Conservation (phyloP, 1,140 invertebrate species). For the Drosophila sechellia region DNA sequence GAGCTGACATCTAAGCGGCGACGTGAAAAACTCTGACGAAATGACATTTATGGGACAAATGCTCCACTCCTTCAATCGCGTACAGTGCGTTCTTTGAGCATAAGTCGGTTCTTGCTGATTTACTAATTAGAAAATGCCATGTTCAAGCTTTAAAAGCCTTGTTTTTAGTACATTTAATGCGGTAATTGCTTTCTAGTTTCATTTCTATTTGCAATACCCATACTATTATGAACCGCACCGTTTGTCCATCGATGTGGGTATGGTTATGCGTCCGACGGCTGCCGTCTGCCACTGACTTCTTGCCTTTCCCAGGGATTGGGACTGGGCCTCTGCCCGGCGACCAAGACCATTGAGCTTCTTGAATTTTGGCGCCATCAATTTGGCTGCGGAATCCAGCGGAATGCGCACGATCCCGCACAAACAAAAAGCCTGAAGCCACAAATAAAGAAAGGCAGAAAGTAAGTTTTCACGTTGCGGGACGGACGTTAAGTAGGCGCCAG, state of each 20-base stretch:
- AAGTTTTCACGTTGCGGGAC: slow-evolving; percentile 56
- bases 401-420: slow-evolving; percentile 56
- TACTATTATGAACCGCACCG: slow-evolving; percentile 1
- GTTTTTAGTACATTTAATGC: no score
- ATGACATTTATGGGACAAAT: slow-evolving; percentile 82
- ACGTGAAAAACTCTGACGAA: slow-evolving; percentile 75
- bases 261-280: slow-evolving; percentile 58
- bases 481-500: slow-evolving; percentile 69
- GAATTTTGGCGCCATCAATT: slow-evolving; percentile 83
- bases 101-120: not conserved
- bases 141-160: no score
- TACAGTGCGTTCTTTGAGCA: slow-evolving; percentile 9
- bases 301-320: slow-evolving; percentile 38
- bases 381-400: slow-evolving; percentile 74
- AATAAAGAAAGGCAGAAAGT: slow-evolving; percentile 30
- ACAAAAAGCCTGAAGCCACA: slow-evolving; percentile 16
- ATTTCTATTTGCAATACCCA: not conserved
- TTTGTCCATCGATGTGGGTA: slow-evolving; percentile 23
- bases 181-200: no score
- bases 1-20: slow-evolving; percentile 56
- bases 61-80: slow-evolving; percentile 68
- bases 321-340: slow-evolving; percentile 12
- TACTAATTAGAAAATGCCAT: not conserved
- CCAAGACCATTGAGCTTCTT: slow-evolving; percentile 43
- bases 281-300: slow-evolving; percentile 17